Evolutionary conservation across 2,113 vertebrate species (phyloP).

Genomic region (Tapirus terrestris): DNA sequence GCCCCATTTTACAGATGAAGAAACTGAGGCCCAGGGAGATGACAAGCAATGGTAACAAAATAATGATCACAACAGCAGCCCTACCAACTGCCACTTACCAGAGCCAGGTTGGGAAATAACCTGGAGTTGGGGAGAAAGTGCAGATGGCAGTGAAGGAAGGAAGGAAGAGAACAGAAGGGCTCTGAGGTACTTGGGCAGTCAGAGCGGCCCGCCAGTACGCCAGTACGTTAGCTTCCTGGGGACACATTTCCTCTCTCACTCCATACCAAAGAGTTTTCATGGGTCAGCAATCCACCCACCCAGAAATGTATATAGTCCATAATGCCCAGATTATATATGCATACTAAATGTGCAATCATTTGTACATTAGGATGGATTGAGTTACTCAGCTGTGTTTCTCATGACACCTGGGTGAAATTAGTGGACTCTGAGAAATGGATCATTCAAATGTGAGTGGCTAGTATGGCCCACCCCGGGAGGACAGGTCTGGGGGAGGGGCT

Average conservation of each 20-base stretch:
- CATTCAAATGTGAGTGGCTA: not conserved
- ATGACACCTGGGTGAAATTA: not conserved
- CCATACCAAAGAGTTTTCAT: not conserved
- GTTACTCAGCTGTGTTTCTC: not conserved
- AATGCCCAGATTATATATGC: no score
- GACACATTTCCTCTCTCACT: not conserved
- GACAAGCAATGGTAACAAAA: not conserved
- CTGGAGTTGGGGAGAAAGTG: not conserved
- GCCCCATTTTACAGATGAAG: not conserved
- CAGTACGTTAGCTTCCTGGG: not conserved
- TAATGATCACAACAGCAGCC: not conserved
- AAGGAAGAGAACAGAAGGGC: not conserved
- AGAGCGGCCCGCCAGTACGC: not conserved
- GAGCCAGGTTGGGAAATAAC: not conserved
- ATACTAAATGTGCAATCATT: not conserved
- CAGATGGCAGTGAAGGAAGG: not conserved
- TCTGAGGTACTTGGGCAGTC: no score
- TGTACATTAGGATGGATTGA: not conserved
- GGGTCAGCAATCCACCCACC: not conserved
- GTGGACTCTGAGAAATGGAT: not conserved
- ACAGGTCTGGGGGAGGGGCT: not conserved
- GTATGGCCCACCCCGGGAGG: not conserved
- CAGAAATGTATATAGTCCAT: not conserved
- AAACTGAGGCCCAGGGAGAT: not conserved
- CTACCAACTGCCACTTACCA: not conserved